A percentile compares a stretch with the other conserved stretches of the same genome.
Evolutionary conservation across 2,888 invertebrate species (phyloP).

Genomic region (Sceliomorpha sp.): DNA sequence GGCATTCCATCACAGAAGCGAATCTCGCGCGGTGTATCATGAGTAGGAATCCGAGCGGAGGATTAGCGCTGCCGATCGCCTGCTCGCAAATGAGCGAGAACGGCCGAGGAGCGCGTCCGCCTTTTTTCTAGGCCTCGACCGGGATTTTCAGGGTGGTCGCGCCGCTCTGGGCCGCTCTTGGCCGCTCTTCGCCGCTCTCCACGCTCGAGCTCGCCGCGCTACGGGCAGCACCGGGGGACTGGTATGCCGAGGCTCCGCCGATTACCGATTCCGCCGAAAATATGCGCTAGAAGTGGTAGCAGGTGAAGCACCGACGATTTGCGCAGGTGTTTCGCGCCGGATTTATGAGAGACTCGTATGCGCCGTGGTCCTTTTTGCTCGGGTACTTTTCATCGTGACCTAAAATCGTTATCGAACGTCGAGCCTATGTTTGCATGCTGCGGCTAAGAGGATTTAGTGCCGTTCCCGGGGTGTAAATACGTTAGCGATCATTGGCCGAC

Average conservation of each 20-base stretch:
- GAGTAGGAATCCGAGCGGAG: conserved; percentile 43
- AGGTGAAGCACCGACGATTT: conserved; percentile 34
- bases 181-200: conserved; percentile 3
- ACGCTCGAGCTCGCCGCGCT: not conserved
- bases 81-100: conserved; percentile 54
- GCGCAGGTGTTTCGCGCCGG: conserved; percentile 34
- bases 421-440: conserved; percentile 32
- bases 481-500: too few species aligned
- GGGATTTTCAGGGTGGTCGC: conserved; percentile 52
- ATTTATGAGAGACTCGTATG: conserved; percentile 29
- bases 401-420: conserved; percentile 43
- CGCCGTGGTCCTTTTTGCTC: conserved; percentile 10
- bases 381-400: conserved; percentile 31
- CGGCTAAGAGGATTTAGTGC: too few species aligned
- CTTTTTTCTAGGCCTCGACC: conserved; percentile 38
- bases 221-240: not conserved
- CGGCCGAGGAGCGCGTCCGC: conserved; percentile 49
- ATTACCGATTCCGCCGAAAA: conserved; percentile 31
- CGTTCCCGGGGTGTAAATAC: too few species aligned
- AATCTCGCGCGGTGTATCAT: conserved; percentile 50
- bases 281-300: conserved; percentile 14
- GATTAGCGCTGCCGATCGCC: conserved; percentile 52
- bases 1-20: conserved; percentile 53
- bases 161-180: conserved; percentile 8
- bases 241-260: conserved; percentile 13